Evolutionary conservation across 1,140 invertebrate species (phyloP), one percentile per base, ranked within the genome.

Genomic region (Neotoxoptera formosana): DNA sequence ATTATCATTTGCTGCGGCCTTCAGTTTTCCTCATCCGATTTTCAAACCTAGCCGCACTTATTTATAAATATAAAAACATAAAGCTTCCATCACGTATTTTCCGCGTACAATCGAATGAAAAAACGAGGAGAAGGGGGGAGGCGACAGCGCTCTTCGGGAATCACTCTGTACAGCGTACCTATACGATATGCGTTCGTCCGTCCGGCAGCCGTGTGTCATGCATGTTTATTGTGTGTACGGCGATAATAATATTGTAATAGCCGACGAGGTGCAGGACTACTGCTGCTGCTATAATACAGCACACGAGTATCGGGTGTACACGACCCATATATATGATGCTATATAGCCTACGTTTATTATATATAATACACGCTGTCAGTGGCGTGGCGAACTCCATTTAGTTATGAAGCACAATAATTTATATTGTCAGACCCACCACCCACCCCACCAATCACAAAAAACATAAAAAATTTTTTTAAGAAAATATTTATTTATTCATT

Each of bases 241-340:
- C 60, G 60, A 76, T 76, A 76, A 76, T 76, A 76, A 76, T 76
- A 76, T 67, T 67, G n/a, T 76, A 76, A 34, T n/a, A 76, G 60
- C n/a, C 30, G 30, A 76, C 60, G n/a, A 76, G 60, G 60, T n/a
- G 60, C 60, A 76, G 60, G 60, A 76, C 60, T n/a, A 76, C 60
- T 60, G 56, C 56, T n/a, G 60, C 60, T 76, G 51, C 51, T 17
- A 17, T 51, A 51, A 17, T n/a, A 76, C 30, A 76, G 30, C 30
- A 76, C 60, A 76, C 60, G 30, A n/a, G 30, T 14, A 76, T 76
- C 14, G 60, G 17, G 30, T 76, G 60, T 76, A 76, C 60, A 76
- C 60, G 60, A n/a, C 1, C n/a, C n/a, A 76, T n/a, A 67, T n/a
- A 67, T 25, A 11, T n/a, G 14, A 67, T 67, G 30, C 25, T 30